These are phyloP conservation scores for Drosophila peninsularis DNA, from an alignment of 2,888 invertebrate species.

Conservation along the genomic window DNA sequence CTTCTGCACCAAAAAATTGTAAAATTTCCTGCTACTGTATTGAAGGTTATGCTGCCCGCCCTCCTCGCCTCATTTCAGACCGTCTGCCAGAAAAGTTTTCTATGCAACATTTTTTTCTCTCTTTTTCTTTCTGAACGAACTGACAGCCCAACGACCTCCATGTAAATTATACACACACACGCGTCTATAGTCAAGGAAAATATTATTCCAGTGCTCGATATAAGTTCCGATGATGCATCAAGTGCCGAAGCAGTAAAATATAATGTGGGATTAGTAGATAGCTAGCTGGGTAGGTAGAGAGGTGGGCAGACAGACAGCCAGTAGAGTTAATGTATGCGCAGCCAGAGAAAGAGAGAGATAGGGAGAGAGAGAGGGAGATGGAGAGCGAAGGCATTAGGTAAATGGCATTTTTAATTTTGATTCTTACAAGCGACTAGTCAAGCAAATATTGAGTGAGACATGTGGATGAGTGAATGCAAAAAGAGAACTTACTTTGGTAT, in stretches of 20 bases:
- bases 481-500: not conserved
- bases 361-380: not conserved
- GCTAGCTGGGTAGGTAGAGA: too few species aligned
- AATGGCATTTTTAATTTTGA: slow-evolving; percentile 39
- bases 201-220: slow-evolving; percentile 55
- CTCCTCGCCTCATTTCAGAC: slow-evolving; percentile 12
- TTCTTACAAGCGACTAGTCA: slow-evolving; percentile 10
- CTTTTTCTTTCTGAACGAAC: not conserved
- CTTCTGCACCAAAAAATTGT: slow-evolving; percentile 54
- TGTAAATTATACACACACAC: slow-evolving; percentile 55
- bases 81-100: slow-evolving; percentile 49
- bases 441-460: not conserved
- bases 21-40: slow-evolving; percentile 80
- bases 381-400: not conserved
- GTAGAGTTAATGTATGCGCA: not conserved
- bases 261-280: not conserved
- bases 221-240: slow-evolving; percentile 44
- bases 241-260: slow-evolving; percentile 15
- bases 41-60: slow-evolving; percentile 63
- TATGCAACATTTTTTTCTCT: slow-evolving; percentile 35
- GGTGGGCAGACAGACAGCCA: not conserved
- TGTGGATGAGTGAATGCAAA: not conserved
- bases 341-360: too few species aligned
- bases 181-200: slow-evolving; percentile 1
- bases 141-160: slow-evolving; percentile 73